Evolutionary conservation across 2,888 invertebrate species (phyloP), one percentile per base, ranked within the genome.

Genomic region (Proisotoma minuta): DNA sequence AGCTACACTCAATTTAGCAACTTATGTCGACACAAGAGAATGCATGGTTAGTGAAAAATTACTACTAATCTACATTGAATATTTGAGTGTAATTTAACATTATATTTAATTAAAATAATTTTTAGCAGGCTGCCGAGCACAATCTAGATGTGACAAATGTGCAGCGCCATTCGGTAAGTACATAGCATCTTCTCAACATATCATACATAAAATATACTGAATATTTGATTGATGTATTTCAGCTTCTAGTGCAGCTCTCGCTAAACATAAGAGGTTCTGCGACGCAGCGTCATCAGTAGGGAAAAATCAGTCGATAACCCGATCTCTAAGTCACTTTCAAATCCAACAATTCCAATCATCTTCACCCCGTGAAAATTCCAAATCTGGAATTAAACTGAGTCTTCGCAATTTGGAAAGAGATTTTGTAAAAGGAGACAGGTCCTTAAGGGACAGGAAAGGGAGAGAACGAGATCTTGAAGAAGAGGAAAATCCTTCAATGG

Each of bases 1-100:
- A 88, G 95, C 10, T 99, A 99, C 82, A 99, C 99, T 2, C 99
- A 99, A 81, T 99, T 99, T 80, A 98, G 97, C 40, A 99, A 99
- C 79, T 83, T 99, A 76, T 99, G 99, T 78, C 89, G 99, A n/a
- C 99, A 99, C 82, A 96, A 94, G 77, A 91, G 98, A 62, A 97
- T 98, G 94, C 99, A 99, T 83, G n/a, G n/a, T n/a, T n/a, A n/a
- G n/a, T n/a, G n/a, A n/a, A n/a, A n/a, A n/a, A n/a, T n/a, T n/a
- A n/a, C n/a, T n/a, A n/a, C n/a, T n/a, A n/a, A n/a, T n/a, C n/a
- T n/a, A n/a, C n/a, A n/a, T n/a, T n/a, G n/a, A n/a, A n/a, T n/a
- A n/a, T n/a, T n/a, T n/a, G n/a, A n/a, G n/a, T n/a, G n/a, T n/a
- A n/a, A n/a, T n/a, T n/a, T n/a, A n/a, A n/a, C n/a, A n/a, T n/a